Evolutionary conservation across 2,113 vertebrate species (phyloP).

Genomic region (Sylvietta virens): DNA sequence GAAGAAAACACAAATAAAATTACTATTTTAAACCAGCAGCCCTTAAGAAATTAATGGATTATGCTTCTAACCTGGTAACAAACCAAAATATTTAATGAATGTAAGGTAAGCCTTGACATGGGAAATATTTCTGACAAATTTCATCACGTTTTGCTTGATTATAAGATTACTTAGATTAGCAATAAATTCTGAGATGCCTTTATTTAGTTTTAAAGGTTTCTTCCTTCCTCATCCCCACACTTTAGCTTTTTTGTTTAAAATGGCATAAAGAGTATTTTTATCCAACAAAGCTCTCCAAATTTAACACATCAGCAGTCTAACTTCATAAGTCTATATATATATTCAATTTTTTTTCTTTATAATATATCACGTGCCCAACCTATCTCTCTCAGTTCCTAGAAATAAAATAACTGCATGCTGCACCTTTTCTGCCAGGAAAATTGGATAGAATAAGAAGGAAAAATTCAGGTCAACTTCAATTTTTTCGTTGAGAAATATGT

Average conservation of each 20-base stretch:
- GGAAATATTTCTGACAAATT: background rate
- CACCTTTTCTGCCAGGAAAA: background rate
- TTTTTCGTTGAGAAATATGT: background rate
- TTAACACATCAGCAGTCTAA: background rate
- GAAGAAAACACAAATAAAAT: background rate
- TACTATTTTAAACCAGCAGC: background rate
- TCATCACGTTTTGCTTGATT: background rate
- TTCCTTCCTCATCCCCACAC: accelerated
- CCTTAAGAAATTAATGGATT: background rate
- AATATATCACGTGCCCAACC: background rate
- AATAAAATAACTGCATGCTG: background rate
- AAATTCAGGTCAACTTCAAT: slow-evolving; percentile 2
- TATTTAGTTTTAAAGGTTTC: background rate
- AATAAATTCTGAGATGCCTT: background rate
- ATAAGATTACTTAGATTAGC: background rate
- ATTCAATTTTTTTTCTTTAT: background rate
- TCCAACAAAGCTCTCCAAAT: background rate
- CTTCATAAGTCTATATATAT: background rate
- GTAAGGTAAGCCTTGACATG: background rate
- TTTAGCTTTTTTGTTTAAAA: background rate
- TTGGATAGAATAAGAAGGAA: background rate
- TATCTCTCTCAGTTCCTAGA: background rate
- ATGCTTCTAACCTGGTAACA: background rate
- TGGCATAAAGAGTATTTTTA: background rate
- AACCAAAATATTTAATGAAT: background rate